These are phyloP conservation scores for Melieria omissa DNA, from an alignment of 2,888 invertebrate species.

Conservation along the genomic window DNA sequence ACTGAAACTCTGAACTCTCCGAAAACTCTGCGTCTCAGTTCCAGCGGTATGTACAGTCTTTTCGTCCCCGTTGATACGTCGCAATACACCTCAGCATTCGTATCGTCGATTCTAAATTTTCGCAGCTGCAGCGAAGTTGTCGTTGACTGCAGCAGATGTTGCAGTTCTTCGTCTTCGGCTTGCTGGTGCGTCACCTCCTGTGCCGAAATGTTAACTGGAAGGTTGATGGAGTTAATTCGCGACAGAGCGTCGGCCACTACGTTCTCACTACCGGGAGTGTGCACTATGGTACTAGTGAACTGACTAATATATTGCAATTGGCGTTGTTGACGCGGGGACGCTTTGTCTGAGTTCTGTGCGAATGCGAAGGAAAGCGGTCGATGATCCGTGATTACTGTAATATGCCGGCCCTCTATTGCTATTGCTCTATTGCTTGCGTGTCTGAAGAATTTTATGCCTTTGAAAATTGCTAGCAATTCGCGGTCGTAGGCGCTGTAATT, in stretches of 20 bases:
- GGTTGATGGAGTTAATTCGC: slow-evolving; percentile 25
- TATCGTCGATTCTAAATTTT: slow-evolving; percentile 28
- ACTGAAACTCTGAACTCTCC: too few species aligned
- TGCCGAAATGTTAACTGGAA: slow-evolving; percentile 24
- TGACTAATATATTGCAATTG: slow-evolving; percentile 42
- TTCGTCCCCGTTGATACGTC: slow-evolving; percentile 29
- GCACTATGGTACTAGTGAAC: slow-evolving; percentile 36
- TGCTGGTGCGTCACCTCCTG: slow-evolving; percentile 33
- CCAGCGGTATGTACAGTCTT: slow-evolving; percentile 20
- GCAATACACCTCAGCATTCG: slow-evolving; percentile 28
- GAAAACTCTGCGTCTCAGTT: too few species aligned
- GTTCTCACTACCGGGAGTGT: slow-evolving; percentile 35
- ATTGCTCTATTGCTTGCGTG: too few species aligned
- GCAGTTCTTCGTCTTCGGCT: slow-evolving; percentile 25
- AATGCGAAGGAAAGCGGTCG: slow-evolving; percentile 40
- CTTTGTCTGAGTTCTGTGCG: slow-evolving; percentile 33
- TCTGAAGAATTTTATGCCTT: slow-evolving; percentile 57
- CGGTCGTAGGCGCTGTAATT: slow-evolving; percentile 64
- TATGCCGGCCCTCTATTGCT: slow-evolving; percentile 1
- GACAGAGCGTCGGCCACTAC: slow-evolving; percentile 41
- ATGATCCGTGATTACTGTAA: slow-evolving; percentile 55
- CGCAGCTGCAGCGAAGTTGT: slow-evolving; percentile 35
- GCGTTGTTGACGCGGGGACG: slow-evolving; percentile 35
- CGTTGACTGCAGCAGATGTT: slow-evolving; percentile 19
- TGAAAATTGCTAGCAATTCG: slow-evolving; percentile 61